These are phyloP conservation scores for Sorex fumeus DNA, from an alignment of 2,113 vertebrate genomes.

Conservation along the genomic window DNA sequence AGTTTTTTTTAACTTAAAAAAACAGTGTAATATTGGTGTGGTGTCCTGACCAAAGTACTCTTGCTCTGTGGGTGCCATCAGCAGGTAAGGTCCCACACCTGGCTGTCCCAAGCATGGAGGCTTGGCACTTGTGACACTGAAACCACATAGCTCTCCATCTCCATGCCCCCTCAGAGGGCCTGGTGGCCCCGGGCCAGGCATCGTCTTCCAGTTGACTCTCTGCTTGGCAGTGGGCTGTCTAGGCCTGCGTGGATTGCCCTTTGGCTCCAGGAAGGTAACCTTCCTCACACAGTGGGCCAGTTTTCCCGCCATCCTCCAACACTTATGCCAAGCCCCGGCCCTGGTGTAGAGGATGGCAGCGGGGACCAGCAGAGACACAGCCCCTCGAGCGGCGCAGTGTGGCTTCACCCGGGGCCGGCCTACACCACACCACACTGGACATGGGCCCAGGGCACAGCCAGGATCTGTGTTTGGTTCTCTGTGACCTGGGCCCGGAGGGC, in stretches of 20 bases:
- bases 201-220: background rate
- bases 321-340: background rate
- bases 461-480: no score
- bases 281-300: background rate
- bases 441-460: no score
- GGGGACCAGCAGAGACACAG: background rate
- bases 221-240: background rate
- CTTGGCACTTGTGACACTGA: background rate
- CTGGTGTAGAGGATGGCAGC: background rate
- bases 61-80: background rate
- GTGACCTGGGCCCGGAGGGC: no score
- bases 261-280: background rate
- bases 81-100: background rate
- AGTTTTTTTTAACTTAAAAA: background rate
- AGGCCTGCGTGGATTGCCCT: background rate
- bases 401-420: no score
- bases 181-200: background rate
- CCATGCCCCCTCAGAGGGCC: background rate
- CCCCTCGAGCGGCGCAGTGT: background rate
- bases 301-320: background rate
- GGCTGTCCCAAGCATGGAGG: background rate
- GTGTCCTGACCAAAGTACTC: constrained; percentile 1
- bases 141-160: background rate
- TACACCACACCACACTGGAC: no score
- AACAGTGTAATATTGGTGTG: background rate